These are phyloP conservation scores for Hippocampus abdominalis DNA, from an alignment of 2,113 vertebrate genomes.

Conservation along the genomic window DNA sequence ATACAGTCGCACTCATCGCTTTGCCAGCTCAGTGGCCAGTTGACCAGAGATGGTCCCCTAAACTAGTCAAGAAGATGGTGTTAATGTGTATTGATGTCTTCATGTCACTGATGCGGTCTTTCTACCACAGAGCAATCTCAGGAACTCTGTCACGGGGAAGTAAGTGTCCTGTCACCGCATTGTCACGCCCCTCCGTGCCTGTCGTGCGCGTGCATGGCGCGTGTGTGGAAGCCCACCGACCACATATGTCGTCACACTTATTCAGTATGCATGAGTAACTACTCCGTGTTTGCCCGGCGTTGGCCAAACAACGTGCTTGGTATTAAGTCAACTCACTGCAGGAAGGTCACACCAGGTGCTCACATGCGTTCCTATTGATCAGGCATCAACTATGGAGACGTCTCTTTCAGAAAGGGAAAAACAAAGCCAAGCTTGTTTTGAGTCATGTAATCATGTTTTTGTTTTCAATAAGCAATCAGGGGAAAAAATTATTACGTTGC, in stretches of 20 bases:
- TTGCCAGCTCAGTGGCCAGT: no score
- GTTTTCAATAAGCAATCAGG: not conserved
- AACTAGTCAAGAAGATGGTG: constrained; percentile 44
- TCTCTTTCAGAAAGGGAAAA: not conserved
- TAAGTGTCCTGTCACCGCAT: constrained; percentile 83
- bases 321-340: not conserved
- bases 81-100: constrained; percentile 52
- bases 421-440: no score
- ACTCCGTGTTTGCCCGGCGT: constrained; percentile 40
- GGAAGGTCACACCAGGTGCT: not conserved
- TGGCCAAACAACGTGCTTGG: not conserved
- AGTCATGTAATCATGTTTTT: no score
- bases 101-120: constrained; percentile 78
- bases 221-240: constrained; percentile 44
- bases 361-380: not conserved
- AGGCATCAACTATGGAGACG: not conserved
- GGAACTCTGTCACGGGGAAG: constrained; percentile 96
- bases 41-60: not conserved
- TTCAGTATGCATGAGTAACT: constrained; percentile 75
- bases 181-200: constrained; percentile 33
- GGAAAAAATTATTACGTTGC: no score
- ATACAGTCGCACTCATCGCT: not conserved
- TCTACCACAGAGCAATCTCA: constrained; percentile 96
- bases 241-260: constrained; percentile 69
- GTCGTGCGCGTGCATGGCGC: constrained; percentile 52